Evolutionary conservation across 2,888 invertebrate genomes (phyloP), one percentile per base, ranked within the genome.

Genomic region (Tolmerus cingulatus): DNA sequence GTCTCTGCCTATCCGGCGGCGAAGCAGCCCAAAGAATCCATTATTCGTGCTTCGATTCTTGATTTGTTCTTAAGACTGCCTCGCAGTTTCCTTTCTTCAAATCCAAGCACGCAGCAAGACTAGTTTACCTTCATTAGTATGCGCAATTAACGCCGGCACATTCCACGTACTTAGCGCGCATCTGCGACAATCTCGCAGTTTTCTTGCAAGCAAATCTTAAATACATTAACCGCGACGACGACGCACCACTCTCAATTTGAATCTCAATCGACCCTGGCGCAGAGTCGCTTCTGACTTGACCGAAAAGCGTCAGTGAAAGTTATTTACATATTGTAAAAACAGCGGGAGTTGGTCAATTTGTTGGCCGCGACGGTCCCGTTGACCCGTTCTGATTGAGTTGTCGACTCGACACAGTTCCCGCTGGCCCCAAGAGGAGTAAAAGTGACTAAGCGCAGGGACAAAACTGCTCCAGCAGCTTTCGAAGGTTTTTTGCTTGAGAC

Each of bases 261-360:
- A 51, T 81, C 81, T 23, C 3, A 46, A 30, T 81, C 81, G 27
- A 34, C 12, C 27, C 30, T 81, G 81, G 55, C 23, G 55, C 46
- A 81, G 55, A 81, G 16, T 27, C 79, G 66, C 27, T 27, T 66
- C 27, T 27, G 23, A 66, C 27, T 66, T 66, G 66, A 5, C 66
- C 66, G 66, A 66, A 66, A 66, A 66, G 8, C n/a, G 9, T 46
- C 66, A 66, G 81, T 81, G 81, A 81, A 81, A 81, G 81, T 81
- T 81, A 81, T 81, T 81, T 81, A 46, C 81, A 55, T 81, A 55
- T 55, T 55, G 51, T 34, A 51, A 43, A 81, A 81, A 46, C 46
- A 16, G 16, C 46, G 46, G 23, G 81, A 46, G 46, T 51, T 81
- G 51, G 51, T 81, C 16, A 81, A 16, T 51, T 23, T 23, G 30